Base-by-base conservation (phyloP, 2,797 vertebrate genomes). In the Paedocypris micromegethes region DNA sequence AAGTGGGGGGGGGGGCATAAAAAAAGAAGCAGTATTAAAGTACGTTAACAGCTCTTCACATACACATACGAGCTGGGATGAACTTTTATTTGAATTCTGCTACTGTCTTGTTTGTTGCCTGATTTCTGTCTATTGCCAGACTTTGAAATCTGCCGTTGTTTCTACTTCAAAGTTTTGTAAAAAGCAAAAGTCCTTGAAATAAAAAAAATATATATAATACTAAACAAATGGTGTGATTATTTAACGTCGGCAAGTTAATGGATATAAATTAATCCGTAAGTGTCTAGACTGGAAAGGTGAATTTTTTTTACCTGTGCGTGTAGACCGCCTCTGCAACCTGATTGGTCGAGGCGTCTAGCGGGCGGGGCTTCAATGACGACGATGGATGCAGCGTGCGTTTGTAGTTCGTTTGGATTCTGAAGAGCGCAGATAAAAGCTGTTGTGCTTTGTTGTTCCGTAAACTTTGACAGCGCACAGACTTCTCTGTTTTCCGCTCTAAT, bases 91-190 rank as follows among this genome's bases (percentile, higher is more conserved):
- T 85, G 75, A 81, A 81, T 87, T 85, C 82, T 90, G 85, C 87
- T 88, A 87, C 87, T 88, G 87, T 90, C 81, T 90, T 88, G 88
- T 91, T 92, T 91, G 89, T 90, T 92, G 92, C 90, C 90, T 92
- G 92, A 92, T 85, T 89, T 82, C 83, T 88, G 88, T 91, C 54
- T 89, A 88, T 90, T 89, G 87, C 88, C 89, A 93, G 88, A 93
- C 89, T 93, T 93, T 94, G 88, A 90, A 93, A 91, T 93, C 91
- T 92, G 90, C 88, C 88, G 84, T 95, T 93, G 92, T 96, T 94
- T 96, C 91, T 93, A 95, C 91, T 90, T 94, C 85, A 92, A 85
- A 88, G 89, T 97, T 98, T 98, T 97, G 93, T 98, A 97, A 93
- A 91, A 93, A 93, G 89, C 91, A 89, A 93, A 23, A 93, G 88